phyloP scores from a whole-genome alignment of 2,113 vertebrate genomes.

The Xyliphius kryptos region DNA sequence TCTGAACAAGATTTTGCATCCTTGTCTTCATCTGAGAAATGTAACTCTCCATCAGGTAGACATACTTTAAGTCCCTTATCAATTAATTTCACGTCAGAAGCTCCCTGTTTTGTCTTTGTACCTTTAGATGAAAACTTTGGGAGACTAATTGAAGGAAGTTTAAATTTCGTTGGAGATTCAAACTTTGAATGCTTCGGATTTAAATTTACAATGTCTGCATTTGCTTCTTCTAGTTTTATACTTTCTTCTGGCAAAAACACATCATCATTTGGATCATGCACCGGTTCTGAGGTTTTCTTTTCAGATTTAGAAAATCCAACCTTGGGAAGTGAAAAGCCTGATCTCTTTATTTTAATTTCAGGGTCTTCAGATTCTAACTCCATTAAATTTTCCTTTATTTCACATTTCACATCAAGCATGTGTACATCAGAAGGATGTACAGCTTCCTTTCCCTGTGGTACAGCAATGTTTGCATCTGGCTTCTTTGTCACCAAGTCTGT shows the following conservation, averaged over 20 bases:
- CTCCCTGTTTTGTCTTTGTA: constrained; percentile 12
- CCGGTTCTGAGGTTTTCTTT: constrained; percentile 31
- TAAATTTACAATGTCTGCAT: constrained; percentile 26
- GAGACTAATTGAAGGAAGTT: constrained; percentile 36
- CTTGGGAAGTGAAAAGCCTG: constrained; percentile 48
- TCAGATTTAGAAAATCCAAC: constrained; percentile 56
- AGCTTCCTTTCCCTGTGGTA: constrained; percentile 26
- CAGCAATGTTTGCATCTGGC: constrained; percentile 12
- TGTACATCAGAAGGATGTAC: constrained; percentile 12
- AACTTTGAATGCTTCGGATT: constrained; percentile 10
- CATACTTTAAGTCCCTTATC: constrained; percentile 2
- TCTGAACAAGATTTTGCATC: no score
- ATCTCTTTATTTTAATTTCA: constrained; percentile 50
- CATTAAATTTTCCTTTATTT: constrained; percentile 25
- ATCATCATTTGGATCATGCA: constrained; percentile 25
- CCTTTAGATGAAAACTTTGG: constrained; percentile 37
- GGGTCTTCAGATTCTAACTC: constrained; percentile 32
- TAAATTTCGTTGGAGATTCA: constrained; percentile 40
- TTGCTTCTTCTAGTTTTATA: constrained; percentile 30
- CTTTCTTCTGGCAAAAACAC: constrained; percentile 33
- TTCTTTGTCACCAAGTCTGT: constrained; percentile 21
- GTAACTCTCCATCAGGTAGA: neutral
- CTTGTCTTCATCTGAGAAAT: no score
- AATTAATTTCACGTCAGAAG: constrained; percentile 8
- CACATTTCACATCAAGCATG: neutral